phyloP scores from a whole-genome alignment of 2,113 vertebrate genomes.

The Gobius niger region DNA sequence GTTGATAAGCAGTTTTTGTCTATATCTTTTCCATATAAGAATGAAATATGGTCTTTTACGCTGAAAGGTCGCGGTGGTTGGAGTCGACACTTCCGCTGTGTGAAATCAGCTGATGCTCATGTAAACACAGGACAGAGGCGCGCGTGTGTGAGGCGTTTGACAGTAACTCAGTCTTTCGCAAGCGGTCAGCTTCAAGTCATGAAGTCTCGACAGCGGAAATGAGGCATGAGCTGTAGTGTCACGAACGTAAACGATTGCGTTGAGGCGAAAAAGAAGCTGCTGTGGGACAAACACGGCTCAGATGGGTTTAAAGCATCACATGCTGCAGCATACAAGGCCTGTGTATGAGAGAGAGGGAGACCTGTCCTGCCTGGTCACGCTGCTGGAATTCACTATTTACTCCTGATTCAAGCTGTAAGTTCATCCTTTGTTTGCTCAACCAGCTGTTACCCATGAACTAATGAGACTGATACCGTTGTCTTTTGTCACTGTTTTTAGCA shows the following conservation, averaged over 20 bases:
- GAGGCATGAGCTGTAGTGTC: background rate
- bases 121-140: conserved; percentile 55
- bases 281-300: conserved; percentile 14
- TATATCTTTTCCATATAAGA: background rate
- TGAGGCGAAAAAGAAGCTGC: conserved; percentile 7
- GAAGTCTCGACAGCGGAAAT: background rate
- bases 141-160: background rate
- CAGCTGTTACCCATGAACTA: background rate
- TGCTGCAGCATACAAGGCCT: conserved; percentile 30
- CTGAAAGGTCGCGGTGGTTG: conserved; percentile 20
- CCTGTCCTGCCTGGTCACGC: background rate
- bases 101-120: conserved; percentile 61
- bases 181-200: background rate
- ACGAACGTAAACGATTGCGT: background rate
- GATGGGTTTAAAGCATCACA: conserved; percentile 35
- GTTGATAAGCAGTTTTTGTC: background rate
- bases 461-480: background rate
- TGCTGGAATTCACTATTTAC: conserved; percentile 1
- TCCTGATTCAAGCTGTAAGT: conserved; percentile 35
- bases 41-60: conserved; percentile 38
- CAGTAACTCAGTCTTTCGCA: background rate
- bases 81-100: conserved; percentile 17
- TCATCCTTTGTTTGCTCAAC: background rate
- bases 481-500: background rate
- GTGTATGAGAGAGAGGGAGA: background rate